phyloP scores from a whole-genome alignment of 37 sponge, comb jelly and placozoan species.

The Chondrilla cf. caribensis region DNA sequence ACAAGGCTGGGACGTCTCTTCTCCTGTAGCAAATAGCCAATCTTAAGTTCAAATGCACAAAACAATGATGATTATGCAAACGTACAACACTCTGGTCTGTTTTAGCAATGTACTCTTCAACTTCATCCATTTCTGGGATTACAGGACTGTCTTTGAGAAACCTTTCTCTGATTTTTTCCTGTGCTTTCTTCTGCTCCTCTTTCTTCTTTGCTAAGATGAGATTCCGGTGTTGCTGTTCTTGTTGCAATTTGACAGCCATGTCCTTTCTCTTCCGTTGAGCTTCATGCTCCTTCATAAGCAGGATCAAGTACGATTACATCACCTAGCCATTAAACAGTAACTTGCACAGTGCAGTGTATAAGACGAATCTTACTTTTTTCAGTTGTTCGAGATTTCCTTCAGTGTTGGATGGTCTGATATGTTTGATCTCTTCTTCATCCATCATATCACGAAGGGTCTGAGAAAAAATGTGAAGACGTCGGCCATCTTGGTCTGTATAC shows the following conservation, averaged over 20 bases:
- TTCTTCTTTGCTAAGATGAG: slow-evolving; percentile 15
- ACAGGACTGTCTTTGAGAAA: not conserved
- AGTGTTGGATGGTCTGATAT: not conserved
- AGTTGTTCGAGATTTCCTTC: not conserved
- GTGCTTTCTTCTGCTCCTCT: slow-evolving; percentile 10
- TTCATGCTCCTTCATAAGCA: not conserved
- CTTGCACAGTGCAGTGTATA: no score
- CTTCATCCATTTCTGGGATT: not conserved
- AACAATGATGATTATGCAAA: no score
- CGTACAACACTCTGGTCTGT: not conserved
- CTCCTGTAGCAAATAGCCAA: no score
- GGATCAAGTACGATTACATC: no score
- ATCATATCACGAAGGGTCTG: slow-evolving; percentile 24
- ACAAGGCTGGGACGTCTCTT: not conserved
- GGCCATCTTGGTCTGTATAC: no score
- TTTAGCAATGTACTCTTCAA: slow-evolving; percentile 8
- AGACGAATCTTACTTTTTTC: slow-evolving; percentile 1
- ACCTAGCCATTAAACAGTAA: no score
- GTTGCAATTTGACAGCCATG: not conserved
- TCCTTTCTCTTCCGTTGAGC: slow-evolving; percentile 11
- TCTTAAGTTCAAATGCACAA: no score
- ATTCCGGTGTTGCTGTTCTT: not conserved
- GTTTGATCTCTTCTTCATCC: slow-evolving; percentile 15
- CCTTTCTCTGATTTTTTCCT: not conserved
- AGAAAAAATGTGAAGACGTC: not conserved